Conservation (phyloP, 2,888 invertebrate genomes). For the Drosophila subsilvestris region DNA sequence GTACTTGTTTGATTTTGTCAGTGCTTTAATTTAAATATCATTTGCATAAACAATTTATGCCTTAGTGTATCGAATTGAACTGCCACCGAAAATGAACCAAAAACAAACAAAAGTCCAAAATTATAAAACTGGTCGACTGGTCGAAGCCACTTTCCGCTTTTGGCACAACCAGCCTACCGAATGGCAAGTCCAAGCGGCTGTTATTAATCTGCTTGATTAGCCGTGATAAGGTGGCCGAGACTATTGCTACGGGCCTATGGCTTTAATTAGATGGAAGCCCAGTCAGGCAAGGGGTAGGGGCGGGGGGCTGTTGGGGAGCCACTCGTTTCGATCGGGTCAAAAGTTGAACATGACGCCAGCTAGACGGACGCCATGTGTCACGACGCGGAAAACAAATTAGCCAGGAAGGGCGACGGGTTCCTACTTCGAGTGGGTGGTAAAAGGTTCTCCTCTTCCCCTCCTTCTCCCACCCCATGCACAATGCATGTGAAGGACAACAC, state of each 20-base stretch:
- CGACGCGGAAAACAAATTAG: conserved; percentile 47
- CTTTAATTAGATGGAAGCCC: conserved; percentile 24
- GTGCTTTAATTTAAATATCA: conserved; percentile 68
- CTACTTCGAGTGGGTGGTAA: conserved; percentile 33
- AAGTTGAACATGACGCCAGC: conserved; percentile 73
- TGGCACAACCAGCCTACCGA: conserved; percentile 32
- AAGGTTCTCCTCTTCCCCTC: background rate
- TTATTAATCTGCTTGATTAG: conserved; percentile 70
- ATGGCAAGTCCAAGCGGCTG: conserved; percentile 52
- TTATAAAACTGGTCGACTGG: conserved; percentile 3
- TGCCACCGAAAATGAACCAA: conserved; percentile 27
- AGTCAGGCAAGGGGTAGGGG: background rate
- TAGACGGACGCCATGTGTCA: conserved; percentile 65
- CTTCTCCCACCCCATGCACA: background rate
- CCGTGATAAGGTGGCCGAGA: conserved; percentile 58
- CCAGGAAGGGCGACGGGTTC: background rate
- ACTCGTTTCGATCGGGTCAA: conserved; percentile 57
- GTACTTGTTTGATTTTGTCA: conserved; percentile 59
- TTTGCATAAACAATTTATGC: conserved; percentile 74
- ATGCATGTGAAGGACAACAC: conserved; percentile 33
- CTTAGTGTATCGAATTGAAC: conserved; percentile 68
- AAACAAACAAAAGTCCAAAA: conserved; percentile 36
- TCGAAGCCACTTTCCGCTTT: conserved; percentile 1
- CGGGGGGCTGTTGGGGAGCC: background rate
- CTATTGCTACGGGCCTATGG: conserved; percentile 15